Evolutionary conservation across 2,888 invertebrate genomes (phyloP), one percentile per base, ranked within the genome.

Genomic region (Polyommatus icarus): DNA sequence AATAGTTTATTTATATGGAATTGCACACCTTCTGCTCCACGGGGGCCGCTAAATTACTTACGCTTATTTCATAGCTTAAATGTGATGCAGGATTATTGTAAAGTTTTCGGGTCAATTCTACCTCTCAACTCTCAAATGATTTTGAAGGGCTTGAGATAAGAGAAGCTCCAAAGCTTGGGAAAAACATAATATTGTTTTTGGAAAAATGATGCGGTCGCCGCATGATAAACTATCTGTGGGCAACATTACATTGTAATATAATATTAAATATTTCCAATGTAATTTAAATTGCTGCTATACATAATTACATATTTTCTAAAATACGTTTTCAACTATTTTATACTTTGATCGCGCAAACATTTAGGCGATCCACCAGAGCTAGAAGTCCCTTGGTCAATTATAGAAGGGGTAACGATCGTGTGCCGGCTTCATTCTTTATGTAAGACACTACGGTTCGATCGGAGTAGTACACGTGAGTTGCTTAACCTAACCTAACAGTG

Each of bases 401-500:
- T 10, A 83, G 77, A 0, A 83, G 79, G 0, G 10, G 46, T 1
- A 10, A 29, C 0, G 83, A 84, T 36, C 75, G 79, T 6, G 82
- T 84, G 46, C 83, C 83, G 1, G 83, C 83, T 77, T 83, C 82
- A 40, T 83, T 83, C 15, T 77, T 80, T 71, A 84, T 80, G 76
- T 82, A 83, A 0, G 83, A 76, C 6, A 84, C 79, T 0, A 83
- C 82, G 0, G 83, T 83, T 32, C n/a, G 32, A 24, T 36, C n/a
- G 32, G 36, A 32, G 18, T 36, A 36, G 8, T 71, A 71, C 18
- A 29, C 1, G 29, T 29, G 71, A 46, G 46, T 46, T 46, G 36
- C 36, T 32, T 32, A 36, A 6, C 36, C 20, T 36, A 36, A 20
- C 10, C 10, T 10, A 24, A 8, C 24, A 24, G 20, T 29, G 12